Base-by-base conservation (phyloP, 1,140 invertebrate species). In the Leptoteleia sp. region DNA sequence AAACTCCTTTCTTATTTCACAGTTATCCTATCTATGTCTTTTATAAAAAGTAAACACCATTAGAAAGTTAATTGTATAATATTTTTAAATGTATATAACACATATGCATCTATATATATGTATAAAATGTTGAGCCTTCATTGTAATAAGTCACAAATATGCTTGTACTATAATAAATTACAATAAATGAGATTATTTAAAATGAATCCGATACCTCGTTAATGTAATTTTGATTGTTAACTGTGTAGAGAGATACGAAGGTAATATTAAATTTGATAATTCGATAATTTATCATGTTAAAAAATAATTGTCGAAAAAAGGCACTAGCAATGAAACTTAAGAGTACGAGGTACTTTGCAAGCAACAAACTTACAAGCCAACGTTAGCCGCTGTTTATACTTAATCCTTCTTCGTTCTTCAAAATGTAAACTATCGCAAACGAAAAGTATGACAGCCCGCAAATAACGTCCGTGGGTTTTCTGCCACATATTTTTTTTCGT, bases 191-290 rank as follows among this genome's bases (percentile, higher is more conserved):
- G 29, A 15, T 27, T 50, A 50, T 22, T 4, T 15, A 38, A 57
- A 37, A 25, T 19, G 1, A 4, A 42, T 22, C 27, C 13, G 35
- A 70, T 47, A 59, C 43, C 43, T 70, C 54, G 52, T 59, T 59
- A 37, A 67, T 67, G 11, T 0, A 70, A 70, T 59, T 50, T 71
- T 62, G 67, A 73, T 73, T 64, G 50, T 73, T 65, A 40, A 73
- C 38, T 61, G 9, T 54, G 9, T 35, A 71, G 67, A 71, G 55
- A 71, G 52, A 45, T 12, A 19, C 6, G 6, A 3, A 25, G 22
- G 7, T 11, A 12, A 42, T 31, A 33, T 31, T 52, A 13, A 42
- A 52, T 17, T 11, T 9, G n/a, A 4, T 7, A 29, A 7, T 7
- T 19, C 12, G 29, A n/a, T 13, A 25, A 2, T 38, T 38, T 1